These are phyloP conservation scores for Tethea ocularis DNA, from an alignment of 2,888 invertebrate genomes.

Conservation along the genomic window DNA sequence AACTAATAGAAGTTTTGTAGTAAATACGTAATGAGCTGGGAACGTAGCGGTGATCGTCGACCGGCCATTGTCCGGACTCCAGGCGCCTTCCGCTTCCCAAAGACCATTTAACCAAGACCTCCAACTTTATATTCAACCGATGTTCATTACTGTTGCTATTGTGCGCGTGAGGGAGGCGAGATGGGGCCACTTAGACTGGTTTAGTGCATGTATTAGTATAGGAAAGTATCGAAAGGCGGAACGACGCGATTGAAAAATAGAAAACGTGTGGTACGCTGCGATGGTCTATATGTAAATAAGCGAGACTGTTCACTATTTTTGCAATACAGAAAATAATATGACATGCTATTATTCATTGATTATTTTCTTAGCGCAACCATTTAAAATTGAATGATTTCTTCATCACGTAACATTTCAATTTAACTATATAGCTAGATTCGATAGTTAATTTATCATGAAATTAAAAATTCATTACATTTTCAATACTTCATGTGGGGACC, in stretches of 20 bases:
- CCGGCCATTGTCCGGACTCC: conserved; percentile 75
- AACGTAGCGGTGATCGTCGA: conserved; percentile 70
- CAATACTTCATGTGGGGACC: no score
- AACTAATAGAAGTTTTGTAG: conserved; percentile 66
- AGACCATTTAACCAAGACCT: conserved; percentile 59
- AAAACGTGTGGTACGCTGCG: conserved; percentile 61
- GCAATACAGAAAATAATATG: conserved; percentile 41
- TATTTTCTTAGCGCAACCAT: not conserved
- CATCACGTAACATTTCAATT: no score
- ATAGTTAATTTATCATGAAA: no score
- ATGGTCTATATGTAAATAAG: conserved; percentile 63
- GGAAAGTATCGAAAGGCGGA: conserved; percentile 81
- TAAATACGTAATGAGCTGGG: conserved; percentile 80
- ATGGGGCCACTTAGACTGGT: conserved; percentile 51
- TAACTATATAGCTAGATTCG: no score
- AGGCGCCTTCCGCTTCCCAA: conserved; percentile 72
- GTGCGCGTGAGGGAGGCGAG: conserved; percentile 41
- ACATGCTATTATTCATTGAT: conserved; percentile 27
- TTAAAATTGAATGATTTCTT: no score
- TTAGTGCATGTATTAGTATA: conserved; percentile 61
- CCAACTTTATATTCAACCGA: conserved; percentile 50
- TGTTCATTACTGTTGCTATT: conserved; percentile 45
- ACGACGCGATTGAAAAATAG: conserved; percentile 78
- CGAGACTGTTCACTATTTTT: conserved; percentile 49
- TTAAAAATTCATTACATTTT: no score